These are phyloP conservation scores for Sibirionetta formosa DNA, from an alignment of 2,797 vertebrate genomes.

Conservation along the genomic window DNA sequence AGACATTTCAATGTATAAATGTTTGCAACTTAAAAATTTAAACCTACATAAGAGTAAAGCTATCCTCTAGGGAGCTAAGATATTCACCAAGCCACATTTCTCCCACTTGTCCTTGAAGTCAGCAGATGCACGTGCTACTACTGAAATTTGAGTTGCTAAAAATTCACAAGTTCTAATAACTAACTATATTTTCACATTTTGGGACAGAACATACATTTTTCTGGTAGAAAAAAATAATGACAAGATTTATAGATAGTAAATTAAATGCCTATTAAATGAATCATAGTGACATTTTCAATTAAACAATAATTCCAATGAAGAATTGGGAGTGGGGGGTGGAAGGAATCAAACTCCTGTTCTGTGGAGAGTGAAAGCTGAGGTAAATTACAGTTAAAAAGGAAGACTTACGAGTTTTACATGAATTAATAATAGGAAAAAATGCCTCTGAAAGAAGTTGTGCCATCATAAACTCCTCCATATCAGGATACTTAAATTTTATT, in stretches of 20 bases:
- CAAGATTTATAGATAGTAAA: not conserved
- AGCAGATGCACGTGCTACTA: not conserved
- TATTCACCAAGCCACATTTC: not conserved
- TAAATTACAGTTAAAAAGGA: slow-evolving; percentile 71
- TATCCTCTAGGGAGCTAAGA: not conserved
- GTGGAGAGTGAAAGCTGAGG: slow-evolving; percentile 22
- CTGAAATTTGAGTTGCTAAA: not conserved
- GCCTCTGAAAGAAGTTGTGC: slow-evolving; percentile 77
- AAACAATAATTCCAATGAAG: not conserved
- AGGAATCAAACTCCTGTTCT: not conserved
- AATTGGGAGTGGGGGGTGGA: not conserved
- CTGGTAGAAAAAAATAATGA: not conserved
- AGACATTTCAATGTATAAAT: not conserved
- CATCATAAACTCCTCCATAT: slow-evolving; percentile 81
- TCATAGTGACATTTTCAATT: not conserved
- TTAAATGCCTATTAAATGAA: not conserved
- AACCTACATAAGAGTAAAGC: not conserved
- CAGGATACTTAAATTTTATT: slow-evolving; percentile 83
- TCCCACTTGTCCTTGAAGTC: not conserved
- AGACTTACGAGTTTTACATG: slow-evolving; percentile 70
- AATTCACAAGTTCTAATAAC: not conserved
- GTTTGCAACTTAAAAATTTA: not conserved
- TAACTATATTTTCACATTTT: not conserved
- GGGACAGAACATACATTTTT: not conserved
- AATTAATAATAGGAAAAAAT: slow-evolving; percentile 84